Evolutionary conservation across 2,797 vertebrate genomes (phyloP), one percentile per base, ranked within the genome.

Genomic region (Limosa lapponica): DNA sequence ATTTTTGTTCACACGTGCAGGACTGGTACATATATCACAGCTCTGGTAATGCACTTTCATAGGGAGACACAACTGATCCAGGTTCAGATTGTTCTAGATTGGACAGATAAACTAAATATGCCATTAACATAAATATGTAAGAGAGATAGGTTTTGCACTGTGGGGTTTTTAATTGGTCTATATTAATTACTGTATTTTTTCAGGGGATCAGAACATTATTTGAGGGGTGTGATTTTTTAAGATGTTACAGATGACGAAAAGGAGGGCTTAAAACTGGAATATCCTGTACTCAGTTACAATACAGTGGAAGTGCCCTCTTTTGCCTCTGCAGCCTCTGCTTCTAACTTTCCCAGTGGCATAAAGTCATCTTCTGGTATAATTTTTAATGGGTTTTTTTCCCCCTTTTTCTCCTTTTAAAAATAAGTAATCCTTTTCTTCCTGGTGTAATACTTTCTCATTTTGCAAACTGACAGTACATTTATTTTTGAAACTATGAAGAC

Each of bases 331-430:
- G 10, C 66, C 16, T 94, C 97, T 32, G 73, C 92, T 67, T 62
- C 81, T 48, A 44, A 82, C 72, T 88, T 93, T 41, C 93, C n/a
- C 32, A 87, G 72, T 52, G 94, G 71, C 43, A 64, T 96, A 44
- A 92, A 96, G 28, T 59, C 88, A 18, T 67, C 90, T 85, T 81
- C 97, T 94, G 98, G 99, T 99, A 99, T 75, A 23, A 48, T 27
- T 43, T 85, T 52, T 54, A 11, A 62, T 66, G n/a, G n/a, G 36
- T 27, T 24, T 78, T 18, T 57, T 80, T 52, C 85, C 11, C 14
- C 7, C 9, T 34, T 88, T 82, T 70, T 5, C 11, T 52, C 32
- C 8, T 80, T 69, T 49, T 74, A 46, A 71, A 93, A 91, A 59
- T 39, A 67, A 54, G 48, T 51, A 67, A 64, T 41, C 9, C 3